These are phyloP conservation scores for Crypturellus tataupa DNA, from an alignment of 2,797 vertebrate genomes.

Conservation along the genomic window DNA sequence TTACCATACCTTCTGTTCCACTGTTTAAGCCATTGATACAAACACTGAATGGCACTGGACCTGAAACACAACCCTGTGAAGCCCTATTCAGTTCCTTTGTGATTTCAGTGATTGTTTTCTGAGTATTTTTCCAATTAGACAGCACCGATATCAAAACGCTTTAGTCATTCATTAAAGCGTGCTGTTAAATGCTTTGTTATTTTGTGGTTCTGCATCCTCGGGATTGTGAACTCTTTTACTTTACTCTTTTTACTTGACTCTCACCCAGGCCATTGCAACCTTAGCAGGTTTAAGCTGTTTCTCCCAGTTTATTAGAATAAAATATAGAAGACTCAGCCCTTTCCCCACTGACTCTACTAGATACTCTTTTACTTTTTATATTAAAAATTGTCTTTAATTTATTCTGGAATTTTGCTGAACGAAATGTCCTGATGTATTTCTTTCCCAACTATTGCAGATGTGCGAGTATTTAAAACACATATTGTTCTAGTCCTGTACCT, in stretches of 20 bases:
- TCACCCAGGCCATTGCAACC: neutral
- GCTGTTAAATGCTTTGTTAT: conserved; percentile 43
- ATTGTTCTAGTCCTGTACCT: neutral
- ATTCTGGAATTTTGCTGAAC: conserved; percentile 36
- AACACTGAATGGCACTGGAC: conserved; percentile 8
- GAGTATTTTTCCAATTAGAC: conserved; percentile 15
- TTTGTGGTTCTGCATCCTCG: conserved; percentile 27
- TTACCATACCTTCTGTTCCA: neutral
- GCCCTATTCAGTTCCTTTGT: neutral
- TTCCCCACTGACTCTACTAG: neutral
- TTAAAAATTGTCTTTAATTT: conserved; percentile 12
- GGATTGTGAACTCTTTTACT: neutral
- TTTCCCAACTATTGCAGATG: conserved; percentile 45
- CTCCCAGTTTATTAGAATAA: neutral
- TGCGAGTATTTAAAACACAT: conserved; percentile 17
- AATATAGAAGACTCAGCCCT: neutral
- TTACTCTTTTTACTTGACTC: neutral
- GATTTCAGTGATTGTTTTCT: conserved; percentile 9
- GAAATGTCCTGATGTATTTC: conserved; percentile 16
- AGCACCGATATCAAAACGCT: neutral
- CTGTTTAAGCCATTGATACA: neutral
- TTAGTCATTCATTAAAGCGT: conserved; percentile 35
- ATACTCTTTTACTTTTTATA: neutral
- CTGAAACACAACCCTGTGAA: neutral
- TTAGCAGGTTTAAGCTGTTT: neutral